Evolutionary conservation across 64 coral and sea anemone species (phyloP).

Genomic region (Platygyra sinensis): DNA sequence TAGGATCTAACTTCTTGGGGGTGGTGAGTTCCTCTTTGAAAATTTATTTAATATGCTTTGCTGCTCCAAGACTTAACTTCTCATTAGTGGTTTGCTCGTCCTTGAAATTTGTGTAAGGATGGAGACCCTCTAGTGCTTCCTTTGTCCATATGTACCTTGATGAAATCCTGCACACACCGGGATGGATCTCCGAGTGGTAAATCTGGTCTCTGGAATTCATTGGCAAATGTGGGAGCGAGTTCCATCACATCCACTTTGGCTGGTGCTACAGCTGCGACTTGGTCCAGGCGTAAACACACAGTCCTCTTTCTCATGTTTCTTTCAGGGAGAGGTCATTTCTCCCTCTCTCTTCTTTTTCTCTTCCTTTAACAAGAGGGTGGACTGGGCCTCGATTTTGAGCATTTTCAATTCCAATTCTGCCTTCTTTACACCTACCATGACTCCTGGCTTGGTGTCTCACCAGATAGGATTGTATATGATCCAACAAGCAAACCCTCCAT

Average conservation of each 20-base stretch:
- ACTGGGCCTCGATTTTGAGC: background rate
- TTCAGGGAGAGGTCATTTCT: background rate
- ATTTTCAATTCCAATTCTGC: background rate
- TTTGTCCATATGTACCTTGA: background rate
- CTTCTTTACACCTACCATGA: background rate
- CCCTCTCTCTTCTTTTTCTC: background rate
- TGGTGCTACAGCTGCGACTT: no score
- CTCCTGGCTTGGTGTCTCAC: background rate
- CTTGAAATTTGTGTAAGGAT: background rate
- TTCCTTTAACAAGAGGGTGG: background rate
- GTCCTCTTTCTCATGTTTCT: background rate
- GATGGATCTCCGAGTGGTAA: no score
- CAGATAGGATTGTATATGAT: no score
- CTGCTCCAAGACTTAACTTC: no score
- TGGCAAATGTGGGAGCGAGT: background rate
- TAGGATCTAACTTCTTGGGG: no score
- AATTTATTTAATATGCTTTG: no score
- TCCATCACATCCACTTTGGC: background rate
- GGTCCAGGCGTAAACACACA: background rate
- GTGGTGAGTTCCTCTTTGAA: no score
- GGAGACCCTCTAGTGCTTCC: background rate
- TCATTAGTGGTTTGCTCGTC: background rate
- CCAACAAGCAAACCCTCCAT: no score
- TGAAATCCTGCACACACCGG: no score
- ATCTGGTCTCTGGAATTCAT: no score